Evolutionary conservation across 64 coral and sea anemone species (phyloP).

Genomic region (Montipora efflorescens): DNA sequence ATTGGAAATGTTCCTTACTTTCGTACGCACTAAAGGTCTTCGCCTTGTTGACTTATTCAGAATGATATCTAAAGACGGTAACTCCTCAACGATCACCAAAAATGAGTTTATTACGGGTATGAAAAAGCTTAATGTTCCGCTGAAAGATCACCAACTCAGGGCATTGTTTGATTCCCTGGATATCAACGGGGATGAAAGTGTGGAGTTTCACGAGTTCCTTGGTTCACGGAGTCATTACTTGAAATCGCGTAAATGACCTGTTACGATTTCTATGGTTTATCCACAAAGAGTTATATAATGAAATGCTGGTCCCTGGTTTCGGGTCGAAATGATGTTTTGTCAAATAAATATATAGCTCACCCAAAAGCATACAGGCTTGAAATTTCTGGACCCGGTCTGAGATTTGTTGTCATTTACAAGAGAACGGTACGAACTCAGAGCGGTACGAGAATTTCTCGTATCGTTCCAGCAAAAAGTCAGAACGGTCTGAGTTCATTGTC

Average conservation of each 20-base stretch:
- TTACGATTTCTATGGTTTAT: background rate
- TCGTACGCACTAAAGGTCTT: constrained; percentile 43
- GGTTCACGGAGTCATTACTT: constrained; percentile 42
- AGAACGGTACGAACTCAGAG: background rate
- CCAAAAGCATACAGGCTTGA: no score
- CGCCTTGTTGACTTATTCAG: constrained; percentile 71
- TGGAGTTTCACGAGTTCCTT: constrained; percentile 51
- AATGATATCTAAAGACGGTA: constrained; percentile 21
- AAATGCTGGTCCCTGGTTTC: no score
- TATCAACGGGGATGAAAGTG: constrained; percentile 4
- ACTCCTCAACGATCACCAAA: constrained; percentile 14
- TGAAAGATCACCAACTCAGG: constrained; percentile 59
- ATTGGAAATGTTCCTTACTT: constrained; percentile 42
- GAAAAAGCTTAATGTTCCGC: constrained; percentile 58
- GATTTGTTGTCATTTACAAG: background rate
- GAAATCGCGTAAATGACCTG: constrained; percentile 18
- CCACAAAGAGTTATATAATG: no score
- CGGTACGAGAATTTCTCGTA: no score
- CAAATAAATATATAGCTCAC: no score
- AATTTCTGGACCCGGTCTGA: no score
- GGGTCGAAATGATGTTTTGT: no score
- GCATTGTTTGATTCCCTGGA: constrained; percentile 59
- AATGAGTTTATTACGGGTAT: constrained; percentile 52
- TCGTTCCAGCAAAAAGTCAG: no score
- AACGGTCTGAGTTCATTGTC: no score